A percentile compares a stretch with the other conserved stretches of the same genome.
Conservation (phyloP, 2,113 vertebrate genomes). For the Thymallus thymallus region DNA sequence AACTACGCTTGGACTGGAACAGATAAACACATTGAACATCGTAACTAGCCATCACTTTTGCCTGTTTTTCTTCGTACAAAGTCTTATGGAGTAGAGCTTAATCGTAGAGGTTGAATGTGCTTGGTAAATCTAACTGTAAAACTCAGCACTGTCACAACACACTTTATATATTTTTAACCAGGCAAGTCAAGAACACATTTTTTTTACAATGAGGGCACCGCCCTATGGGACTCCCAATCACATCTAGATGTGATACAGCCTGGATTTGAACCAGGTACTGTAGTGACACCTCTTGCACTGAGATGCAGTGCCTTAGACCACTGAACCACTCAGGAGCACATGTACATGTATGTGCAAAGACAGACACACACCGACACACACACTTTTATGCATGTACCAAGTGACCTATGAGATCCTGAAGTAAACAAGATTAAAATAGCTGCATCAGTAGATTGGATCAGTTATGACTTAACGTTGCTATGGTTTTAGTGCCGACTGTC, state of each 20-base stretch:
- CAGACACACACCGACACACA: constrained; percentile 33
- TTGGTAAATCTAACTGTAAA: constrained; percentile 49
- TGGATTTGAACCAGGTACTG: too few relatives aligned
- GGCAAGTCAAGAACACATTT: too few relatives aligned
- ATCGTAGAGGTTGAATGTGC: constrained; percentile 22
- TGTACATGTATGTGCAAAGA: background rate
- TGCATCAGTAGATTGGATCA: constrained; percentile 46
- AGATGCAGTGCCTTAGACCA: too few relatives aligned
- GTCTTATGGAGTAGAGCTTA: constrained; percentile 38
- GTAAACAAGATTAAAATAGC: constrained; percentile 61
- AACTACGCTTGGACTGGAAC: constrained; percentile 37
- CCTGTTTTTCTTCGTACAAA: constrained; percentile 35
- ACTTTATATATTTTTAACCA: too few relatives aligned
- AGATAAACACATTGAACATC: constrained; percentile 36
- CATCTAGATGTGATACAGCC: too few relatives aligned
- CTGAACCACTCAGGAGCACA: too few relatives aligned
- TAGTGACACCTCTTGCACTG: too few relatives aligned
- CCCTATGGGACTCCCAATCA: too few relatives aligned
- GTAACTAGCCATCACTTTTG: constrained; percentile 34
- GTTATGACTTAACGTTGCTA: constrained; percentile 37
- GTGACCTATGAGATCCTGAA: constrained; percentile 7
- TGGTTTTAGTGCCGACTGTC: constrained; percentile 35
- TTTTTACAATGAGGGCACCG: too few relatives aligned
- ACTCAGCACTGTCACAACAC: constrained; percentile 23
- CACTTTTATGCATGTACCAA: constrained; percentile 31